Base-by-base conservation (phyloP, 2,113 vertebrate species). In the Amazona guildingii region DNA sequence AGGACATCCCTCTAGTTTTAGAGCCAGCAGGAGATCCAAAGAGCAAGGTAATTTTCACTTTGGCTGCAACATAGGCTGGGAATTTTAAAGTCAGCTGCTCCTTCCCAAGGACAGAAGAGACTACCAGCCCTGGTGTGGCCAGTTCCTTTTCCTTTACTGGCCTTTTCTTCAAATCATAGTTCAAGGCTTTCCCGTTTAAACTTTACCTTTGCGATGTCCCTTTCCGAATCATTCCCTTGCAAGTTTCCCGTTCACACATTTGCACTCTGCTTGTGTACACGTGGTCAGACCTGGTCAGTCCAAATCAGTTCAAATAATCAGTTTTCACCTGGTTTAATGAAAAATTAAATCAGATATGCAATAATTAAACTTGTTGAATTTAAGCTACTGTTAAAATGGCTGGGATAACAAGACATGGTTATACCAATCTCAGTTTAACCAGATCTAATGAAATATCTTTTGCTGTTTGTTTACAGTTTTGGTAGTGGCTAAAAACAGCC, bases 1-100 rank as follows among this genome's bases (percentile, higher is more conserved):
- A 95, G 91, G 94, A 97, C 96, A 97, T 91, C 90, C 94, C 96
- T 97, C 96, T 96, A 96, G 97, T 97, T 96, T 96, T 97, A 97
- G 95, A 95, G 92, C 83, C 91, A 97, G 85, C 93, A 96, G 92
- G 94, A 97, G 97, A 96, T 92, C 94, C 94, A 91, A 97, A 96
- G 63, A 95, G 80, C 87, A 93, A 96, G 95, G 80, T 92, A 95
- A 94, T 92, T 97, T 97, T 97, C 78, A 94, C 70, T 96, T 97
- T 94, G 88, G 62, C 93, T 93, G 87, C 94, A 96, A 74, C 73
- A 68, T 62, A 94, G 93, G 83, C 88, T 93, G 63, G 80, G 55
- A 76, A 90, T 24, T 80, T 86, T 54, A 12, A 89, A 91, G 89
- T 94, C 92, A 92, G 75, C 62, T 96, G 74, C 21, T 96, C 85